A percentile compares a stretch with the other conserved stretches of the same genome.
Conservation (phyloP, 2,797 vertebrate genomes). For the Halcyon badia region DNA sequence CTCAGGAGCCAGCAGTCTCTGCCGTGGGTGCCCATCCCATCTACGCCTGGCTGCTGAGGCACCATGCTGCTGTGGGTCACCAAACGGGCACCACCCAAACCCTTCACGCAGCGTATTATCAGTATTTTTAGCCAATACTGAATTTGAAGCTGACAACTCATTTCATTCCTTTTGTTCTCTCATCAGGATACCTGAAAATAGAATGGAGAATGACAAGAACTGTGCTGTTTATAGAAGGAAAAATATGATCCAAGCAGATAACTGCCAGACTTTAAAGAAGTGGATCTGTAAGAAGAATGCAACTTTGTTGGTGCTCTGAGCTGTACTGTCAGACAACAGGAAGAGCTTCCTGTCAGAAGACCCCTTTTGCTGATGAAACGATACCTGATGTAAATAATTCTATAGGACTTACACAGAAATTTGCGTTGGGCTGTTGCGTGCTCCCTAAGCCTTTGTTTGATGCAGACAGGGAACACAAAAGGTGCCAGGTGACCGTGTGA, state of each 20-base stretch:
- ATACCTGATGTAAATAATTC: not conserved
- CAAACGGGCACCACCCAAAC: rapidly evolving
- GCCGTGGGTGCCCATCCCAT: not conserved
- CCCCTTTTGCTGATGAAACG: not conserved
- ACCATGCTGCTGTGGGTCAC: not conserved
- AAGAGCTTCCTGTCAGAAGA: not conserved
- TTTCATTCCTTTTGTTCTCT: not conserved
- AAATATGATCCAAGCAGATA: constrained; percentile 4
- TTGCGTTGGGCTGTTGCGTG: not conserved
- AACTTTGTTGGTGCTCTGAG: constrained; percentile 35
- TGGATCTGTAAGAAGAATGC: constrained; percentile 64
- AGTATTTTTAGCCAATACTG: not conserved
- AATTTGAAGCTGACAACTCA: not conserved
- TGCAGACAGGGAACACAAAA: not conserved
- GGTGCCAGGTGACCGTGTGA: not conserved
- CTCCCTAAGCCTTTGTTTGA: not conserved
- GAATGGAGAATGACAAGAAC: not conserved
- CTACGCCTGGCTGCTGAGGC: not conserved
- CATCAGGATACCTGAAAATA: not conserved
- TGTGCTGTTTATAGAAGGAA: constrained; percentile 67
- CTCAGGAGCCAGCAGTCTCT: not conserved
- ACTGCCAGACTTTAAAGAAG: constrained; percentile 47
- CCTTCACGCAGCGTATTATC: not conserved
- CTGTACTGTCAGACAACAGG: not conserved
- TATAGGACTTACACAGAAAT: not conserved